Conservation (phyloP, 2,888 invertebrate species). For the Dolichopus griseipennis region DNA sequence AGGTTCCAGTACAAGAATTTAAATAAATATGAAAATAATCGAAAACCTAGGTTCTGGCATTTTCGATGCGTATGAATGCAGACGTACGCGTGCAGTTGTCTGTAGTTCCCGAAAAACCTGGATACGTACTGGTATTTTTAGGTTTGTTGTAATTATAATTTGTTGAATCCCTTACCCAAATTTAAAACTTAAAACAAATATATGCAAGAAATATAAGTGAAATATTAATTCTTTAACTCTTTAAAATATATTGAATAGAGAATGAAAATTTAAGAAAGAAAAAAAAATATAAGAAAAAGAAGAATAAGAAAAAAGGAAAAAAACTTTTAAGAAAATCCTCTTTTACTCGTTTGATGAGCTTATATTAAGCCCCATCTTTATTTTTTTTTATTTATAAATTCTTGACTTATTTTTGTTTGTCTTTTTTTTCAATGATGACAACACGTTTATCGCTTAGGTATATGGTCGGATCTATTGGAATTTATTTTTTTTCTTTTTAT, state of each 20-base stretch:
- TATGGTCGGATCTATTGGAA: neutral
- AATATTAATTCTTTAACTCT: neutral
- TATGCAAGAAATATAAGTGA: neutral
- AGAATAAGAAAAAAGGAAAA: neutral
- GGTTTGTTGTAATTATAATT: no score
- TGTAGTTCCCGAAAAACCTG: no score
- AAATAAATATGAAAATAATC: no score
- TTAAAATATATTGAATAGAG: neutral
- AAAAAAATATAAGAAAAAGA: neutral
- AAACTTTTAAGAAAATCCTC: neutral
- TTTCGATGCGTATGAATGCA: no score
- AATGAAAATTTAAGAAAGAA: no score
- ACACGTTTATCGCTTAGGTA: conserved; percentile 1
- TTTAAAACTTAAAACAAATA: neutral
- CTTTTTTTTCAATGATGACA: neutral
- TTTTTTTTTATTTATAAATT: no score
- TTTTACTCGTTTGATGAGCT: conserved; percentile 6
- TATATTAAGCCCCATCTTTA: neutral
- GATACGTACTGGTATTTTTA: no score
- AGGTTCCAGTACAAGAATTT: no score
- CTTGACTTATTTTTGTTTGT: no score
- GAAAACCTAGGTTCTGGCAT: no score
- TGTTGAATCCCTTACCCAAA: neutral
- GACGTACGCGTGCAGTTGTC: no score
- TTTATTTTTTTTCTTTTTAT: neutral